Percentiles rank a stretch among this genome's conserved stretches.
Conservation (phyloP, 1,140 invertebrate genomes). For the Drosophila albomicans region DNA sequence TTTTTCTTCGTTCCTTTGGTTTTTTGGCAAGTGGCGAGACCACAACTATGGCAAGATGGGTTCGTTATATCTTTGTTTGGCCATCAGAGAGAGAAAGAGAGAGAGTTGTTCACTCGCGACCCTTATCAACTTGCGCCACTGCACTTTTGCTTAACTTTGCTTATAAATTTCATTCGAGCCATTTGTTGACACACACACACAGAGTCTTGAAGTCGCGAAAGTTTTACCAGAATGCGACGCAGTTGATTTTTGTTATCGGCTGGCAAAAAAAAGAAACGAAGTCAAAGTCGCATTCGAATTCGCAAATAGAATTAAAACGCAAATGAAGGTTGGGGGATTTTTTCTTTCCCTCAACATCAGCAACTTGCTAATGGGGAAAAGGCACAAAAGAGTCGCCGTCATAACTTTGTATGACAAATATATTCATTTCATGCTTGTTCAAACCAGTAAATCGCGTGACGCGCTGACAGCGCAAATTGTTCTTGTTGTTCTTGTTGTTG, state of each 20-base stretch:
- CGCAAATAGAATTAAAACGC: constrained; percentile 78
- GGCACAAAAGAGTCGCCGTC: constrained; percentile 53
- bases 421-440: constrained; percentile 80
- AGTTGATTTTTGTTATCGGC: constrained; percentile 69
- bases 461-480: constrained; percentile 66
- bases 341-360: constrained; percentile 6
- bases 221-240: constrained; percentile 54
- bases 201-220: constrained; percentile 62
- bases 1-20: not conserved
- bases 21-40: constrained; percentile 51
- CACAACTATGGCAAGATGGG: constrained; percentile 59
- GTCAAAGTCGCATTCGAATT: constrained; percentile 62
- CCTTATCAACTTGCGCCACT: constrained; percentile 61
- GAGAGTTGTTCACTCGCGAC: constrained; percentile 36
- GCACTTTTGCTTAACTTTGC: constrained; percentile 70
- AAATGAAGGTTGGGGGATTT: constrained; percentile 33
- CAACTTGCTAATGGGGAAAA: constrained; percentile 62
- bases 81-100: constrained; percentile 39
- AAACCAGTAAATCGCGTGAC: constrained; percentile 77
- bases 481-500: constrained; percentile 45
- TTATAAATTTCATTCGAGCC: constrained; percentile 82
- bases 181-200: constrained; percentile 69
- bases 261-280: constrained; percentile 8
- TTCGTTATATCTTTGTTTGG: constrained; percentile 47
- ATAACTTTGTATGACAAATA: constrained; percentile 79